A percentile compares a stretch with the other conserved stretches of the same genome.
Evolutionary conservation across 2,113 vertebrate genomes (phyloP).

Genomic region (Anarrhichthys ocellatus): DNA sequence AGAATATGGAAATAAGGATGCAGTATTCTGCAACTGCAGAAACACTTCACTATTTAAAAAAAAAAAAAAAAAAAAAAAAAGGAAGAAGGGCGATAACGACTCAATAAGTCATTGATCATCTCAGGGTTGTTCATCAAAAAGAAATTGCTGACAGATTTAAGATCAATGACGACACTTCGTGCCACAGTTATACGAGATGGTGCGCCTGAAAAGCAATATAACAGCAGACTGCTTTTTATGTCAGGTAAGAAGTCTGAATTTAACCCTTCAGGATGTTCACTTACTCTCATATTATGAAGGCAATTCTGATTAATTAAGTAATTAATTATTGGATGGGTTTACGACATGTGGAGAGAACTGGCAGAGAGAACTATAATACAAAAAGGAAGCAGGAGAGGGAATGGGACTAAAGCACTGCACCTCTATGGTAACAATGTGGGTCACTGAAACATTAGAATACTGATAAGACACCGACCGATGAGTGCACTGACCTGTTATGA

Average conservation of each 20-base stretch:
- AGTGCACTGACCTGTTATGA: constrained; percentile 89
- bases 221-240: background rate
- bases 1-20: background rate
- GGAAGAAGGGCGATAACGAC: background rate
- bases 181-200: constrained; percentile 5
- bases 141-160: constrained; percentile 11
- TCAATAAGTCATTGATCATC: background rate
- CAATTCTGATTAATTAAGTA: background rate
- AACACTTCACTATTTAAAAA: background rate
- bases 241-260: background rate
- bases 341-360: background rate
- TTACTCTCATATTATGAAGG: background rate
- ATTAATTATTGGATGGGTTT: background rate
- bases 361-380: background rate
- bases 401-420: background rate
- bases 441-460: background rate
- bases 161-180: constrained; percentile 3
- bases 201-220: constrained; percentile 27
- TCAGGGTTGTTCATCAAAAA: background rate
- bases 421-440: background rate
- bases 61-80: background rate
- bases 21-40: background rate
- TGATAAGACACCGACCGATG: constrained; percentile 7
- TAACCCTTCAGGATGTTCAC: background rate
- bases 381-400: background rate